Conservation (phyloP, 2,888 invertebrate species). For the Resseliella maxima region DNA sequence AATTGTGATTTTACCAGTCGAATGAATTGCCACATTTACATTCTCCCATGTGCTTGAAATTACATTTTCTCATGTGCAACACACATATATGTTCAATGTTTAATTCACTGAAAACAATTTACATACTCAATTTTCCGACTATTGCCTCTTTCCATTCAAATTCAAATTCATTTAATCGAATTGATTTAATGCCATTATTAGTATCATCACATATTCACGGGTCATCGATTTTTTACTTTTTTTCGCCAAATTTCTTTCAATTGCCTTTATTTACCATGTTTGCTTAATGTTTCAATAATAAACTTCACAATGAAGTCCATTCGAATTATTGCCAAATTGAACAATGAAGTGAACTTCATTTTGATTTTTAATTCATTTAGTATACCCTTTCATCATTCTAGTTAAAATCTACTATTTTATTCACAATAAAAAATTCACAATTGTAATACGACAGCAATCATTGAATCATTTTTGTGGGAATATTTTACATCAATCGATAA, state of each 20-base stretch:
- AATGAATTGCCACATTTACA: no score
- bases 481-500: no score
- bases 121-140: neutral
- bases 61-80: no score
- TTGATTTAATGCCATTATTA: neutral
- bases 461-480: no score
- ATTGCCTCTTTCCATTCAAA: neutral
- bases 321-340: neutral
- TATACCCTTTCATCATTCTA: no score
- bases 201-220: neutral
- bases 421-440: no score
- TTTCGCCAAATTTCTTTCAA: neutral
- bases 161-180: neutral
- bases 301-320: neutral
- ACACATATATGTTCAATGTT: no score
- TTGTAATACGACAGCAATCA: no score
- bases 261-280: neutral
- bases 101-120: no score
- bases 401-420: no score
- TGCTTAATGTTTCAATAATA: neutral
- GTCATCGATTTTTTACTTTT: neutral
- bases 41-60: no score
- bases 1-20: no score
- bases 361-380: neutral
- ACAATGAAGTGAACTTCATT: neutral